Conservation (phyloP, 2,888 invertebrate genomes). For the Hemicrepidius hirtus region DNA sequence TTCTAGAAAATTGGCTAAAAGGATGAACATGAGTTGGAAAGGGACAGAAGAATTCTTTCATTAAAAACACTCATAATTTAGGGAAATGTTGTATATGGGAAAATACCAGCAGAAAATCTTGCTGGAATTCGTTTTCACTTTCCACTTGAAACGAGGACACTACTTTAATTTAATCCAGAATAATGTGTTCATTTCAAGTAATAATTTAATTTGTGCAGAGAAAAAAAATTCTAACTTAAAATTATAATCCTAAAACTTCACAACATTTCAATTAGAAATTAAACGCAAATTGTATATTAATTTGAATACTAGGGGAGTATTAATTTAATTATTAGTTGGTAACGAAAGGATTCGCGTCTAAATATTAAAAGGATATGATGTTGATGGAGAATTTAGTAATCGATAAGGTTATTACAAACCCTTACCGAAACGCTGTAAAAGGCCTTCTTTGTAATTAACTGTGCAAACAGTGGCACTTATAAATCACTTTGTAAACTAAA, state of each 20-base stretch:
- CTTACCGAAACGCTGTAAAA: background rate
- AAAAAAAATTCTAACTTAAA: background rate
- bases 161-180: background rate
- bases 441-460: constrained; percentile 9
- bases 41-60: background rate
- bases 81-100: background rate
- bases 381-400: too few species aligned
- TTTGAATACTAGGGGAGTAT: too few species aligned
- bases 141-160: background rate
- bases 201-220: background rate
- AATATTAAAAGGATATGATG: too few species aligned
- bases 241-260: too few species aligned
- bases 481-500: constrained; percentile 15
- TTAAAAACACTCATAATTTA: constrained; percentile 1
- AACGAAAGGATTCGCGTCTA: too few species aligned
- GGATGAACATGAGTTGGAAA: background rate
- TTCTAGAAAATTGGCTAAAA: too few species aligned
- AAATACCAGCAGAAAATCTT: constrained; percentile 6
- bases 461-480: constrained; percentile 5
- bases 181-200: constrained; percentile 3
- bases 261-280: too few species aligned
- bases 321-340: too few species aligned
- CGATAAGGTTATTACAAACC: too few species aligned
- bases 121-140: constrained; percentile 1
- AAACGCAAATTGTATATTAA: too few species aligned